Percentiles rank a stretch among this genome's conserved stretches.
These are phyloP conservation scores for Dendrocincla fuliginosa DNA, from an alignment of 2,797 vertebrate species.

Conservation along the genomic window DNA sequence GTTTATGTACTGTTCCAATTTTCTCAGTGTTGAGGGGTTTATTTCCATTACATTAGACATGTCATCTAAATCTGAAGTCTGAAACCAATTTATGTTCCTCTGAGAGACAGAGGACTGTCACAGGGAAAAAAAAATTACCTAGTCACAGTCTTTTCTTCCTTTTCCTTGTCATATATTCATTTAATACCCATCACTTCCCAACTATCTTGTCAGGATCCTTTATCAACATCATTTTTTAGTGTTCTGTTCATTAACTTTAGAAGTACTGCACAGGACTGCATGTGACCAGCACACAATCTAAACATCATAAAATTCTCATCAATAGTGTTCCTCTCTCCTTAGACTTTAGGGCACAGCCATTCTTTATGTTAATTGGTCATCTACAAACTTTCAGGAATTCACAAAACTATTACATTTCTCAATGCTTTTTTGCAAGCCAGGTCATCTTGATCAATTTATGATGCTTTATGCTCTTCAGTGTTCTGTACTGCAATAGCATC, in stretches of 20 bases:
- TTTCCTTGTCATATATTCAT: slow-evolving; percentile 9
- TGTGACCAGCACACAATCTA: not conserved
- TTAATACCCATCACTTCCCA: not conserved
- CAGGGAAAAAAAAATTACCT: not conserved
- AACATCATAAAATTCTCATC: slow-evolving; percentile 23
- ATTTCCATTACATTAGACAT: slow-evolving; percentile 39
- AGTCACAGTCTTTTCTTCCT: not conserved
- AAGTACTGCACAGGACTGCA: not conserved
- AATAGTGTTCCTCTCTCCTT: not conserved
- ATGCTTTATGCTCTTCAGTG: not conserved
- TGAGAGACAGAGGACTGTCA: slow-evolving; percentile 1
- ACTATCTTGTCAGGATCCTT: not conserved
- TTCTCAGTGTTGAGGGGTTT: slow-evolving; percentile 10
- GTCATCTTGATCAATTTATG: not conserved
- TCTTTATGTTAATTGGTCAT: not conserved
- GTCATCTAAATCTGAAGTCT: slow-evolving; percentile 20
- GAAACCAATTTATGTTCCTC: slow-evolving; percentile 25
- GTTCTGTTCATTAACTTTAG: slow-evolving; percentile 3
- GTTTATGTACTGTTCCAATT: slow-evolving; percentile 46
- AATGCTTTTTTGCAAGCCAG: not conserved
- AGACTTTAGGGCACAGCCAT: not conserved
- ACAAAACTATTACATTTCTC: not conserved
- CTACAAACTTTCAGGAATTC: not conserved
- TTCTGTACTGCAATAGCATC: not conserved
- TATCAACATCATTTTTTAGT: not conserved